Evolutionary conservation across 2,113 vertebrate genomes (phyloP).

Genomic region (Chaetops frenatus): DNA sequence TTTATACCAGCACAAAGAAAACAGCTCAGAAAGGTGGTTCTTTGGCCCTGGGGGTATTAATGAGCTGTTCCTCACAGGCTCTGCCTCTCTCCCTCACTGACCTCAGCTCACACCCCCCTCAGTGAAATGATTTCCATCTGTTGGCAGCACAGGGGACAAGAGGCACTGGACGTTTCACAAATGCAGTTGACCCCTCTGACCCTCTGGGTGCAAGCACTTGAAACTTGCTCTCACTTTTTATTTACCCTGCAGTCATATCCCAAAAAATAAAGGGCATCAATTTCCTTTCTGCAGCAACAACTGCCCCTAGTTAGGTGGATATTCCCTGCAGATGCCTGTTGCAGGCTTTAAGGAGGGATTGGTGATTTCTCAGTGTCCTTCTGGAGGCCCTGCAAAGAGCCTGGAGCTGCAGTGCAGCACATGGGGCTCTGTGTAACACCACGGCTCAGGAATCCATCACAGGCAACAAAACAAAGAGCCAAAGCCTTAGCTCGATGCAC

Average conservation of each 20-base stretch:
- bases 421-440: accelerated
- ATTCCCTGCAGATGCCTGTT: background rate
- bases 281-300: background rate
- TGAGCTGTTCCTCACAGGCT: background rate
- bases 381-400: background rate
- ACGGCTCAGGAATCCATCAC: background rate
- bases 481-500: accelerated
- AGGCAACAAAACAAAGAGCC: background rate
- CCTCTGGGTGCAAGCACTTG: background rate
- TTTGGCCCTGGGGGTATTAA: background rate
- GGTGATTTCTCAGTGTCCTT: background rate
- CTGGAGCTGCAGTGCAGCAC: background rate
- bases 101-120: background rate
- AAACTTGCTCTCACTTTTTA: constrained; percentile 17
- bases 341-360: background rate
- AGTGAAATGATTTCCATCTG: constrained; percentile 50
- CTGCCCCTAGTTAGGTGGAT: background rate
- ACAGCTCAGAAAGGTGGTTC: background rate
- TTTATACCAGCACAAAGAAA: background rate
- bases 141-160: background rate
- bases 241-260: background rate
- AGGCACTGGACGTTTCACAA: background rate
- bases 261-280: background rate
- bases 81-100: background rate
- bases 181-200: background rate